Conservation (phyloP, 2,888 invertebrate genomes). For the Eupithecia inturbata region DNA sequence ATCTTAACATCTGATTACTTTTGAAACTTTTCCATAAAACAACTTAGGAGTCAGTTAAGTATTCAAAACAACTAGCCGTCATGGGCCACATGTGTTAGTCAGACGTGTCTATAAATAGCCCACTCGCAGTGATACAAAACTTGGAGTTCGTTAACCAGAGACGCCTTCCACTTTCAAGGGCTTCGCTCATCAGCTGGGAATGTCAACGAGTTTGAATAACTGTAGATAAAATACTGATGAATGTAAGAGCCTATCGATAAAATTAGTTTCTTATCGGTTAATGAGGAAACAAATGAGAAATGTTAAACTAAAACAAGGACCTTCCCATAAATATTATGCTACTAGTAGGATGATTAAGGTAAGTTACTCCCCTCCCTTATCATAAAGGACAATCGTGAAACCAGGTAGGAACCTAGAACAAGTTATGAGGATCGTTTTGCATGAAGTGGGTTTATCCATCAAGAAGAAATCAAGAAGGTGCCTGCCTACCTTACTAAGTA, state of each 20-base stretch:
- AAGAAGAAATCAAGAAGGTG: too few relatives aligned
- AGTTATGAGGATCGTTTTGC: too few relatives aligned
- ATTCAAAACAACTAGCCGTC: slow-evolving; percentile 55
- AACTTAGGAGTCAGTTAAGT: slow-evolving; percentile 27
- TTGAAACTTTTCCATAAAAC: slow-evolving; percentile 18
- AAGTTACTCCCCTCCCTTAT: too few relatives aligned
- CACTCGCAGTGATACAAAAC: slow-evolving; percentile 63
- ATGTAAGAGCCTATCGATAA: background rate
- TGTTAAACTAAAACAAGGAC: background rate
- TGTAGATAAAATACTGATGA: background rate
- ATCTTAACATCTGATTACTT: background rate
- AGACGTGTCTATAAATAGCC: slow-evolving; percentile 73
- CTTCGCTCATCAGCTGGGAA: slow-evolving; percentile 32
- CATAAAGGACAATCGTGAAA: background rate
- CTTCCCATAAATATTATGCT: background rate
- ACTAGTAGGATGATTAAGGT: background rate
- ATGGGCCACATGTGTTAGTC: slow-evolving; percentile 70
- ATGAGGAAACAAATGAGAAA: background rate
- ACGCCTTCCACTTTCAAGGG: slow-evolving; percentile 38
- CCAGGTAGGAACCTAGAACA: too few relatives aligned
- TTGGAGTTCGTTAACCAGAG: slow-evolving; percentile 67
- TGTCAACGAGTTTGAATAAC: slow-evolving; percentile 12
- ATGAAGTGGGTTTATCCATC: too few relatives aligned
- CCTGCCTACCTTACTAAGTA: too few relatives aligned
- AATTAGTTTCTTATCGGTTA: background rate